Percentiles rank a stretch among this genome's conserved stretches.
These are phyloP conservation scores for Lasaia peninsularis DNA, from an alignment of 1,140 invertebrate genomes.

Conservation along the genomic window DNA sequence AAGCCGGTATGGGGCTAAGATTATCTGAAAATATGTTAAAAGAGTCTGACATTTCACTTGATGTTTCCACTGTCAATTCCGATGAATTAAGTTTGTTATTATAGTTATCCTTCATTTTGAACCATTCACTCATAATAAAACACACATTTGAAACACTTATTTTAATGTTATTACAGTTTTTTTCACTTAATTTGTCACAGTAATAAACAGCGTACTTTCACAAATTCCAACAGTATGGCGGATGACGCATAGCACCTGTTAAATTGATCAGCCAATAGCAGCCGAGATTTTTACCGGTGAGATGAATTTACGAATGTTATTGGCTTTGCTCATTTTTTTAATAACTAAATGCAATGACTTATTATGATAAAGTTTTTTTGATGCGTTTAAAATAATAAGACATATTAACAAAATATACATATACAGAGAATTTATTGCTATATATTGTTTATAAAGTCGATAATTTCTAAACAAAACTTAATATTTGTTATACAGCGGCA, in stretches of 20 bases:
- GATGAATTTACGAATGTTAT: conserved; percentile 49
- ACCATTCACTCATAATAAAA: conserved; percentile 64
- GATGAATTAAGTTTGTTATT: conserved; percentile 57
- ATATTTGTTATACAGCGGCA: too few relatives aligned
- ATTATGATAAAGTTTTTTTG: background rate
- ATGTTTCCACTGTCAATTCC: conserved; percentile 63
- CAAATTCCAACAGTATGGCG: conserved; percentile 68
- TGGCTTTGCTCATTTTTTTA: conserved; percentile 55
- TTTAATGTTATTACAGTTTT: conserved; percentile 35
- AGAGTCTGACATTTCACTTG: conserved; percentile 65
- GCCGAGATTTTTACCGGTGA: conserved; percentile 56
- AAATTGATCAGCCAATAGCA: conserved; percentile 52
- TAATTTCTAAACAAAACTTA: too few relatives aligned
- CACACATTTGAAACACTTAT: conserved; percentile 51
- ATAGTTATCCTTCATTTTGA: conserved; percentile 59
- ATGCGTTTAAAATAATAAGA: too few relatives aligned
- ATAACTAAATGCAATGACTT: background rate
- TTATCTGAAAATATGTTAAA: conserved; percentile 68
- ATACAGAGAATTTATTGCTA: too few relatives aligned
- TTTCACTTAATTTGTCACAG: conserved; percentile 29
- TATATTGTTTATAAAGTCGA: too few relatives aligned
- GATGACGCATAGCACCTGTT: conserved; percentile 74
- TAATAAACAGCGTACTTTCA: conserved; percentile 61
- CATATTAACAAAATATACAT: too few relatives aligned
- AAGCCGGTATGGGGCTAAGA: conserved; percentile 63